Percentiles rank a stretch among this genome's conserved stretches.
phyloP scores from a whole-genome alignment of 92 coral and sea anemone genomes.

The Palythoa grandiflora region DNA sequence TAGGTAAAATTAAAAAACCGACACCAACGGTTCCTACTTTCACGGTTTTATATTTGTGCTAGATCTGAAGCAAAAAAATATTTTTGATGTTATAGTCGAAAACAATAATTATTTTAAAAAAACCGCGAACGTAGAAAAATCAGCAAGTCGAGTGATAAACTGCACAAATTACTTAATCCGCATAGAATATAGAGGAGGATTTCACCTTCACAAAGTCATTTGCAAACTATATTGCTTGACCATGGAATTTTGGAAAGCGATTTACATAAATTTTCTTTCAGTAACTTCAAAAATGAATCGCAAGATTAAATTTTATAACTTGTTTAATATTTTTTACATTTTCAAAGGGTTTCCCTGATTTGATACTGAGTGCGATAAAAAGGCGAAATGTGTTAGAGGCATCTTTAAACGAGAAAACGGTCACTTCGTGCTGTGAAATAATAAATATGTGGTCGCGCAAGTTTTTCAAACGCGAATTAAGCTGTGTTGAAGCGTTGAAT shows the following conservation, averaged over 20 bases:
- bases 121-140: not conserved
- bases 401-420: not conserved
- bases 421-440: not conserved
- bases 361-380: not conserved
- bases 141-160: not conserved
- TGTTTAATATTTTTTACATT: not conserved
- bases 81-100: not conserved
- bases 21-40: not conserved
- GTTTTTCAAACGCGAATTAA: slow-evolving; percentile 6
- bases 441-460: not conserved
- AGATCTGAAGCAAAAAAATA: not conserved
- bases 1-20: not conserved
- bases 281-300: not conserved
- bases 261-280: not conserved
- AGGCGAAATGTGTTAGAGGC: not conserved
- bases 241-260: not conserved
- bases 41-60: not conserved
- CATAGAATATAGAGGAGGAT: not conserved
- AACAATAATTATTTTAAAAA: not conserved
- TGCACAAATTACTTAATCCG: not conserved
- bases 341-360: not conserved
- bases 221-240: not conserved
- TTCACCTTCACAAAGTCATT: not conserved
- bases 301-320: not conserved
- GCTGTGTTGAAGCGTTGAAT: slow-evolving; percentile 13